phyloP scores from a whole-genome alignment of 2,797 vertebrate genomes.

The Tiaroga cobitis region DNA sequence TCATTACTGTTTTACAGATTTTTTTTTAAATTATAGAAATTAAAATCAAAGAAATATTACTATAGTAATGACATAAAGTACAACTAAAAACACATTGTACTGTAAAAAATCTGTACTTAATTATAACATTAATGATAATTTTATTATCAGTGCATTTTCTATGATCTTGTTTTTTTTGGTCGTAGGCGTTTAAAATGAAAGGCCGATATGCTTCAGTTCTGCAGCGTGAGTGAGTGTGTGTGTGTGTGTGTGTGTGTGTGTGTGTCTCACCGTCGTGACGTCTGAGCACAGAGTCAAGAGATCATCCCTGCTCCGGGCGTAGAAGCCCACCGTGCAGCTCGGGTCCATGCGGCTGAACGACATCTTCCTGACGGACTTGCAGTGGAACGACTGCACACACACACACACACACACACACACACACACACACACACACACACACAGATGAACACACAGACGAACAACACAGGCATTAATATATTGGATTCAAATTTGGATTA shows the following conservation, averaged over 20 bases:
- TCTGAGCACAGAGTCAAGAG: constrained; percentile 79
- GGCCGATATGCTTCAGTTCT: not conserved
- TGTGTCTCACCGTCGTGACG: constrained; percentile 75
- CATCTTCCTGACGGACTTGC: constrained; percentile 87
- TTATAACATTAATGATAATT: not conserved
- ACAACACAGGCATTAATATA: not conserved
- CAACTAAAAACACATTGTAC: not conserved
- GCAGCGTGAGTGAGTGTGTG: not conserved
- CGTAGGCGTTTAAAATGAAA: not conserved
- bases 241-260: not conserved
- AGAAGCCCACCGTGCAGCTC: constrained; percentile 92
- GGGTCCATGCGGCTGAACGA: constrained; percentile 89
- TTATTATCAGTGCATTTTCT: not conserved
- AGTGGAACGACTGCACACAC: constrained; percentile 85
- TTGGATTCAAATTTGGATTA: not conserved
- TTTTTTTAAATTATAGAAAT: not conserved
- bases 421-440: not conserved
- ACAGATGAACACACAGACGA: no score
- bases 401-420: not conserved
- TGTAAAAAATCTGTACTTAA: not conserved
- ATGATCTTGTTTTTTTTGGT: not conserved
- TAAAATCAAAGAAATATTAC: not conserved
- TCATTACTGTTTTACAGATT: no score
- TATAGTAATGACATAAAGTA: not conserved
- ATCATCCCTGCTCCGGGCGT: constrained; percentile 79